phyloP scores from a whole-genome alignment of 2,797 vertebrate genomes.

The Amphiprion clarkii region DNA sequence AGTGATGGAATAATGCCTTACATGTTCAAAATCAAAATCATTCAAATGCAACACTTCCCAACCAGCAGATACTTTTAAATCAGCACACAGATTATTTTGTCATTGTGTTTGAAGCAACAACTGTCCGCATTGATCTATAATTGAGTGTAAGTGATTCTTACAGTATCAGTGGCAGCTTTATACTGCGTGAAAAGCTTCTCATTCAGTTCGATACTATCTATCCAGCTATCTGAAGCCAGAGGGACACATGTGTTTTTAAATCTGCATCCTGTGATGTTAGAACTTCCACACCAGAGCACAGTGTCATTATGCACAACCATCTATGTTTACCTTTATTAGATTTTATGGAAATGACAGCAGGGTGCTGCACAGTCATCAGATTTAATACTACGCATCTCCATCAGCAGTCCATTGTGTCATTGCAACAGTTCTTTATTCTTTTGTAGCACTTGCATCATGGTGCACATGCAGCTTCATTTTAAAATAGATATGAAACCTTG shows the following conservation, averaged over 20 bases:
- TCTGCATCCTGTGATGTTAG: background rate
- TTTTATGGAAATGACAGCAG: conserved; percentile 4
- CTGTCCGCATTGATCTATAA: background rate
- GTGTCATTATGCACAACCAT: background rate
- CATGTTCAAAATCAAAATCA: background rate
- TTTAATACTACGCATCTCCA: background rate
- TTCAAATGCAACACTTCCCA: background rate
- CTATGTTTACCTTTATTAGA: conserved; percentile 8
- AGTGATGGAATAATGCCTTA: background rate
- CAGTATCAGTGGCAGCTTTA: background rate
- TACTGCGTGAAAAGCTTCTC: background rate
- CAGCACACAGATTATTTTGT: background rate
- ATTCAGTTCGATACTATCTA: background rate
- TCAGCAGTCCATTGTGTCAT: background rate
- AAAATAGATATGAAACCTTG: background rate
- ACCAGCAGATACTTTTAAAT: background rate
- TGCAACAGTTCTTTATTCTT: background rate
- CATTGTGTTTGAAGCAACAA: background rate
- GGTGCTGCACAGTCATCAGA: background rate
- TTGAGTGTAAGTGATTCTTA: background rate
- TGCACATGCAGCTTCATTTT: background rate
- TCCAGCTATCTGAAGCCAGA: background rate
- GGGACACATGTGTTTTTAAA: background rate
- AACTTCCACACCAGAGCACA: background rate
- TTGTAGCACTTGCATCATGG: background rate